Evolutionary conservation across 2,797 vertebrate species (phyloP).

Genomic region (Anniella stebbinsi): DNA sequence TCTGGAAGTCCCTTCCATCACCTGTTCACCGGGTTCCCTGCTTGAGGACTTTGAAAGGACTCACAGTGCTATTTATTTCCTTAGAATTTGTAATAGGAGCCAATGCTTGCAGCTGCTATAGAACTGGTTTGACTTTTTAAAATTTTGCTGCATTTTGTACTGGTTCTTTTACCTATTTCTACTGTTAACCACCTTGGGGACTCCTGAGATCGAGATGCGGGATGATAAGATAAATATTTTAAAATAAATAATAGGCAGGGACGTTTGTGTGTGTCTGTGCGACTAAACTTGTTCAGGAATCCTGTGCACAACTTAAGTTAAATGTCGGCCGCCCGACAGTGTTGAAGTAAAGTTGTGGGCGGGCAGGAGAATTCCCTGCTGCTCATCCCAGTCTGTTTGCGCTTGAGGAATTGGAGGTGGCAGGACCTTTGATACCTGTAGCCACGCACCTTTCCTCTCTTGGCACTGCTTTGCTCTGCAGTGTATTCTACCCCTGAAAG

Average conservation of each 20-base stretch:
- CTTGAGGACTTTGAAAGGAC: not conserved
- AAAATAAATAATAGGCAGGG: not conserved
- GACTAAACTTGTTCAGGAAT: constrained; percentile 47
- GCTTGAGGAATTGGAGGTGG: constrained; percentile 64
- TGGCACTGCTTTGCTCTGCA: not conserved
- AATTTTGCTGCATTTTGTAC: not conserved
- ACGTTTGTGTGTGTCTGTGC: constrained; percentile 6
- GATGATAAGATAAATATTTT: not conserved
- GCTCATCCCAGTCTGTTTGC: constrained; percentile 73
- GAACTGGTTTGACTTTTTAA: not conserved
- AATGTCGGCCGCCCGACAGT: constrained; percentile 68
- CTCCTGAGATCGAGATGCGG: not conserved
- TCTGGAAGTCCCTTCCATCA: not conserved
- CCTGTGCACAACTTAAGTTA: constrained; percentile 60
- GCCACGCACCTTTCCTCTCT: constrained; percentile 45
- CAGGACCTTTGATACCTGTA: constrained; percentile 74
- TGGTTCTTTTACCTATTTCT: not conserved
- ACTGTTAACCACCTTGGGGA: not conserved
- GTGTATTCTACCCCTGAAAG: not conserved
- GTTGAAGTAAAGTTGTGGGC: constrained; percentile 75
- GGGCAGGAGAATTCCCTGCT: constrained; percentile 69
- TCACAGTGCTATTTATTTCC: not conserved
- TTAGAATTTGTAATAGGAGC: not conserved
- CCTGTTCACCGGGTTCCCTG: not conserved
- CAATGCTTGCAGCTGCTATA: not conserved